These are phyloP conservation scores for Chrysolophus pictus DNA, from an alignment of 2,797 vertebrate genomes.

Conservation along the genomic window DNA sequence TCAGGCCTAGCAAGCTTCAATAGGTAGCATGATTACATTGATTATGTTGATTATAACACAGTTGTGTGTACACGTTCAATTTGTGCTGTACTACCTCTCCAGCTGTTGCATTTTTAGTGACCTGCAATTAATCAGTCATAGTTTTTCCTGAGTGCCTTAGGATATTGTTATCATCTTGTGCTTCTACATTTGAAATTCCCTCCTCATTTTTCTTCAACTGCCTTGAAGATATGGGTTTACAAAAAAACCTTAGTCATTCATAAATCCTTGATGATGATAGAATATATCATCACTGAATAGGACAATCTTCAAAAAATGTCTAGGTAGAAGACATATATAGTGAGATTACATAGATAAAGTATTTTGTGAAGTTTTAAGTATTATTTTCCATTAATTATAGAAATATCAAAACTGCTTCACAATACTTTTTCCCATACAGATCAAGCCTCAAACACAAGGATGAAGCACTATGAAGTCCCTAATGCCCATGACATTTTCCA, in stretches of 20 bases:
- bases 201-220: not conserved
- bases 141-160: not conserved
- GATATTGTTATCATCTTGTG: not conserved
- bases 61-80: not conserved
- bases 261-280: not conserved
- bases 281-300: not conserved
- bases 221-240: not conserved
- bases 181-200: not conserved
- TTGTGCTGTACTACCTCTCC: not conserved
- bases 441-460: not conserved
- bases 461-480: not conserved
- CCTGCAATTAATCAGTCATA: not conserved
- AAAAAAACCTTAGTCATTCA: not conserved
- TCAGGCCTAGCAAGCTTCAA: not conserved
- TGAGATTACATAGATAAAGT: not conserved
- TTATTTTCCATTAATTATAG: not conserved
- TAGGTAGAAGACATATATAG: not conserved
- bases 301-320: not conserved
- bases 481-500: not conserved
- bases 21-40: not conserved
- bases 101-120: not conserved
- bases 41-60: not conserved
- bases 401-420: not conserved
- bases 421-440: not conserved
- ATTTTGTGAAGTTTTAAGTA: not conserved